Conservation (phyloP, 2,113 vertebrate species). For the Cercocebus atys region DNA sequence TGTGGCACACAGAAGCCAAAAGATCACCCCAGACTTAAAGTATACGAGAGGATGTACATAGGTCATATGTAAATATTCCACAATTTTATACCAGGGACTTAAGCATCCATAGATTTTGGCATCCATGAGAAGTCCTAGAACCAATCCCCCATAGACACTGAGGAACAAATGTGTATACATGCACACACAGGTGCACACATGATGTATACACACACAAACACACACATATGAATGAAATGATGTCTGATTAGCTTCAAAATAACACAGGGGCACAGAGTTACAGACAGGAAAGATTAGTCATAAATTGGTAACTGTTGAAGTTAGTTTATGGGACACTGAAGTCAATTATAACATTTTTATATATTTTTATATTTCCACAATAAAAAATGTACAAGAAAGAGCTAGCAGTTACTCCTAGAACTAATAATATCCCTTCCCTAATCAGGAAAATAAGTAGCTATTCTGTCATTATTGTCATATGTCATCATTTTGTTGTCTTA, state of each 20-base stretch:
- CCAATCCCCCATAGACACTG: background rate
- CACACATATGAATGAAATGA: background rate
- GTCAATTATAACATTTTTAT: slow-evolving; percentile 2
- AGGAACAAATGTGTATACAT: no score
- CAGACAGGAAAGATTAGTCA: background rate
- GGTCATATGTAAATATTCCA: background rate
- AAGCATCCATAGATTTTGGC: background rate
- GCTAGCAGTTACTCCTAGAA: background rate
- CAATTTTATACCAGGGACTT: background rate
- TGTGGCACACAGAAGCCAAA: no score
- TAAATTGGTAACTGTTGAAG: background rate
- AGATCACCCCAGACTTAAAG: background rate
- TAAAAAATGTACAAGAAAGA: slow-evolving; percentile 18
- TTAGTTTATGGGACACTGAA: background rate
- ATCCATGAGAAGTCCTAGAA: background rate
- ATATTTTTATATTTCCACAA: background rate
- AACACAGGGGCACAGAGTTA: background rate
- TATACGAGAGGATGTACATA: background rate
- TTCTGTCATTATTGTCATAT: background rate
- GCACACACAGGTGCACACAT: no score
- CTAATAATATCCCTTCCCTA: background rate
- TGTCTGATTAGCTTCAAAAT: slow-evolving; percentile 39
- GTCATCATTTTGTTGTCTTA: background rate
- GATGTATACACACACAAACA: no score
- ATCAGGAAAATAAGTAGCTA: slow-evolving; percentile 36